A percentile compares a stretch with the other conserved stretches of the same genome.
These are phyloP conservation scores for Mastigias papua DNA, from an alignment of 30 jellyfish, hydroid and myxozoan genomes.

Conservation along the genomic window DNA sequence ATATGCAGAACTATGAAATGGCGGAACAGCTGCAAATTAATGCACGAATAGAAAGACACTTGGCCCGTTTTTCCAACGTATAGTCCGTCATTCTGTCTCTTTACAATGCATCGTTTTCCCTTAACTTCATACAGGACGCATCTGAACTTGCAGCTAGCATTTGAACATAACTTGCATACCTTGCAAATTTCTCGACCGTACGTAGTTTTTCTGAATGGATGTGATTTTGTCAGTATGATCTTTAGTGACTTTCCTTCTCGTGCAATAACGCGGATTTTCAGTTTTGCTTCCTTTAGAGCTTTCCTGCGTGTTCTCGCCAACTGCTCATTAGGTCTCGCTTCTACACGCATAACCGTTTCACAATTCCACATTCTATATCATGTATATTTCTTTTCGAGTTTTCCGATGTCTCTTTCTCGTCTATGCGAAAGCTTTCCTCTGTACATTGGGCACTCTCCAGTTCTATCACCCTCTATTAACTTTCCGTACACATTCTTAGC, in stretches of 20 bases:
- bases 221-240: neutral
- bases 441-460: neutral
- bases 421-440: neutral
- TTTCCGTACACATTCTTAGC: conserved; percentile 11
- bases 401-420: neutral
- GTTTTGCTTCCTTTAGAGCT: neutral
- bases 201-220: neutral
- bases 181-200: neutral
- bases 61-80: neutral
- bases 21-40: no score
- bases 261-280: neutral
- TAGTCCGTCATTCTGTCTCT: neutral
- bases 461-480: conserved; percentile 3
- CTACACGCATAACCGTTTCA: neutral
- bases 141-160: neutral
- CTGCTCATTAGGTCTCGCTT: neutral
- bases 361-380: neutral
- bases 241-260: neutral
- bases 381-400: neutral
- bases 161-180: neutral
- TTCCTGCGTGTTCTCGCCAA: neutral
- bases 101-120: neutral
- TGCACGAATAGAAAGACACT: no score
- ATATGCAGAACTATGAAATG: no score
- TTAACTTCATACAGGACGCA: neutral